Conservation (phyloP, 1,140 invertebrate genomes). For the Brachionus sp. region DNA sequence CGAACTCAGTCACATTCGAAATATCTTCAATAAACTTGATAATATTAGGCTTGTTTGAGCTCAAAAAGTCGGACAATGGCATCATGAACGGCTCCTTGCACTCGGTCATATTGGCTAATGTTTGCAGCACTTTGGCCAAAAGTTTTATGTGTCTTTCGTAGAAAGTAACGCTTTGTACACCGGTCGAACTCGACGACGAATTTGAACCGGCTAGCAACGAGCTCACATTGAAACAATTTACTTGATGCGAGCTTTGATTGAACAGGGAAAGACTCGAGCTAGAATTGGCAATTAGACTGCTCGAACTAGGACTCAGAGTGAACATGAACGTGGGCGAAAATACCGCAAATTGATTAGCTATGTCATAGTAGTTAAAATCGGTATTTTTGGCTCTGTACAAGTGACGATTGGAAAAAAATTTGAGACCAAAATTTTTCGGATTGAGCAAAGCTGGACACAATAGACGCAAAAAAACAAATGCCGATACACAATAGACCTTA, state of each 20-base stretch:
- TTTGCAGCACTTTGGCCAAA: slow-evolving; percentile 38
- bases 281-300: neutral
- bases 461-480: slow-evolving; percentile 90
- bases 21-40: slow-evolving; percentile 41
- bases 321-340: slow-evolving; percentile 29
- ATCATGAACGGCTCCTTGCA: slow-evolving; percentile 44
- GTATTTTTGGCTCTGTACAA: neutral
- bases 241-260: slow-evolving; percentile 1
- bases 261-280: neutral
- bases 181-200: neutral
- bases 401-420: neutral
- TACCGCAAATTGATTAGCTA: slow-evolving; percentile 24
- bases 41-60: slow-evolving; percentile 36
- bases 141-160: slow-evolving; percentile 38
- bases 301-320: neutral
- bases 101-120: slow-evolving; percentile 40
- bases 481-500: slow-evolving; percentile 61
- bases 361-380: slow-evolving; percentile 9
- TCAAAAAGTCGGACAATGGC: slow-evolving; percentile 24
- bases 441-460: slow-evolving; percentile 92
- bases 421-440: slow-evolving; percentile 74
- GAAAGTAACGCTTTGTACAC: neutral
- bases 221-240: slow-evolving; percentile 25
- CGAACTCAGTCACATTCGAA: neutral
- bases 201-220: neutral